Evolutionary conservation across 1,140 invertebrate genomes (phyloP), one percentile per base, ranked within the genome.

Genomic region (Hesperophylax magnus): DNA sequence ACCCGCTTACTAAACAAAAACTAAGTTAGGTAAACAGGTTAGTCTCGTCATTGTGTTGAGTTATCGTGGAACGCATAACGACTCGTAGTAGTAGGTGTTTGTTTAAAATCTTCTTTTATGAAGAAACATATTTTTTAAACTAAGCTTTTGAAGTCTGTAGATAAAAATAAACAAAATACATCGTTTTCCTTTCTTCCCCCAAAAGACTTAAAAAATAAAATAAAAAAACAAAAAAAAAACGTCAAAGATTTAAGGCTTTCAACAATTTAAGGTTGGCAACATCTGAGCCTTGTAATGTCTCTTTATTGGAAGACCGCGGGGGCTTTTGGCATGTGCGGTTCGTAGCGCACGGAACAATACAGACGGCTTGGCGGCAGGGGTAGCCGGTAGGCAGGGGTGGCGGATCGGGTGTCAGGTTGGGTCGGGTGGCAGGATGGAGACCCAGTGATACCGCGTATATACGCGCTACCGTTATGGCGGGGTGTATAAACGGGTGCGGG

Each of bases 281-380:
- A 20, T 53, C 69, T 72, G 69, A 52, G 11, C 17, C 47, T 18
- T 52, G 69, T 22, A 52, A 53, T 72, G 53, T 53, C 69, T 53
- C 47, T 72, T 53, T 72, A 72, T 72, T 53, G 69, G 47, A 72
- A 72, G n/a, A 52, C 22, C 34, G 34, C 47, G 34, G n/a, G 69
- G 15, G 34, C 22, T 72, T 52, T 39, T 39, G 39, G 18, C 34
- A n/a, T 47, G 17, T 72, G 69, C 47, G 69, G 34, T 52, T 72
- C 34, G 34, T 53, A 53, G 34, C 47, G 24, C 69, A 14, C 9
- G 17, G 47, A 72, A 72, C 69, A 72, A 72, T 67, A 67, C 11
- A 67, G 34, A 31, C 27, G 0, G 34, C 63, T 14, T 31, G 39
- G 63, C 1, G 20, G 63, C 24, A n/a, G 63, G 24, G n/a, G 24